Base-by-base conservation (phyloP, 2,113 vertebrate genomes). In the Plotosus lineatus region DNA sequence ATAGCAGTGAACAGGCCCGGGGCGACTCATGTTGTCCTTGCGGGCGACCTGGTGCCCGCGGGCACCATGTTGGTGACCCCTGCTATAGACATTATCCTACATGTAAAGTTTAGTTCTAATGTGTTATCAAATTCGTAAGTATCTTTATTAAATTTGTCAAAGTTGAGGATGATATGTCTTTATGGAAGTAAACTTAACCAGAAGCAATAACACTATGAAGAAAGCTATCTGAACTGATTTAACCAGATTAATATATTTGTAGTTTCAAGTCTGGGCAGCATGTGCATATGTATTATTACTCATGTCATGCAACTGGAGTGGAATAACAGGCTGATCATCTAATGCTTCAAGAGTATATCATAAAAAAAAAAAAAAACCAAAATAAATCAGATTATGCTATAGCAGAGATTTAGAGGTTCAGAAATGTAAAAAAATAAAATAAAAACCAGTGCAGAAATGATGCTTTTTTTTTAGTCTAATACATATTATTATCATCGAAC, bases 291-390 rank as follows among this genome's bases (percentile, higher is more conserved):
- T 2, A 6, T 44, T 69, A 69, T 44, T 69, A 46, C 2, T 44
- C 9, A 66, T 42, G 38, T 69, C 68, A 72, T 72, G 69, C 69
- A 72, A 50, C 17, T 50, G 42, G n/a, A 68, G 42, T 46, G 42
- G 44, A 3, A 3, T 71, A 71, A 48, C 44, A 19, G 42, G 15
- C 68, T 48, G 42, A 71, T 48, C 31, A 71, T 71, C 42, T 42
- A 69, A 69, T 69, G 23, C n/a, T 28, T 69, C n/a, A 69, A 72
- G 14, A 46, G 12, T 46, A 46, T 9, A 12, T 50, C 68, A 72
- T 48, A 11, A 31, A 72, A 50, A 7, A 21, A 50, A 11, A 31
- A 72, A 50, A 7, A 21, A 50, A 50, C 28, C 44, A 21, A 8
- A 48, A 5, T 50, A 50, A 72, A 72, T 72, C 3, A 31, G 48